Evolutionary conservation across 2,888 invertebrate genomes (phyloP), one percentile per base, ranked within the genome.

Genomic region (Zootermopsis nevadensis): DNA sequence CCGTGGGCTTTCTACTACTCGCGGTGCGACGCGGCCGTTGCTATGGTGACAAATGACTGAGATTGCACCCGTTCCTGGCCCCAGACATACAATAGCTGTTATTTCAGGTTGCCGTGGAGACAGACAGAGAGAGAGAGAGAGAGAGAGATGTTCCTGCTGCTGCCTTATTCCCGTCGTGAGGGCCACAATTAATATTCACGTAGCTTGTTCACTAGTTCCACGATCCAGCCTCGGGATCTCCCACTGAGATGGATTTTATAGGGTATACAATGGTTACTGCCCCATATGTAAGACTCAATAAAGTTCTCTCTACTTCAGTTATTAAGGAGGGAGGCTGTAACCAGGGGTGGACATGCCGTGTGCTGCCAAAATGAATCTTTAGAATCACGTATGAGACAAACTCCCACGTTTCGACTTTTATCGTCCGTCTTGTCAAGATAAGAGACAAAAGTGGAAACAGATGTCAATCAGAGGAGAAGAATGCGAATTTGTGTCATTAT

Each of bases 221-320:
- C 27, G 60, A 60, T n/a, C 48, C 48, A 24, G 53, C 77, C 53
- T 53, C 27, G 12, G 10, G 30, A 15, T 77, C 48, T 33, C 77
- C 77, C 77, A 77, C 77, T 77, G 77, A 38, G 77, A 30, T 31
- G 55, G 55, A 77, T 48, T 77, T 77, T 77, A 77, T 55, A 77
- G 77, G 77, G 55, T 77, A 77, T 77, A 77, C 77, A 77, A 77
- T 77, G 55, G 31, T 77, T 53, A 77, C 55, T 77, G 77, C 77
- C 55, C 77, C 77, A 77, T 55, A 77, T 77, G 77, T 69, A 33
- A 30, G 69, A 15, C 69, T 69, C 69, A 69, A 33, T 60, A 60
- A 60, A 27, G 60, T n/a, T n/a, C 60, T 60, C 60, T 60, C 2
- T 7, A 60, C n/a, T 60, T 60, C 27, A 27, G 60, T n/a, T 60